Evolutionary conservation across 2,113 vertebrate genomes (phyloP).

Genomic region (Pomatostomus ruficeps): DNA sequence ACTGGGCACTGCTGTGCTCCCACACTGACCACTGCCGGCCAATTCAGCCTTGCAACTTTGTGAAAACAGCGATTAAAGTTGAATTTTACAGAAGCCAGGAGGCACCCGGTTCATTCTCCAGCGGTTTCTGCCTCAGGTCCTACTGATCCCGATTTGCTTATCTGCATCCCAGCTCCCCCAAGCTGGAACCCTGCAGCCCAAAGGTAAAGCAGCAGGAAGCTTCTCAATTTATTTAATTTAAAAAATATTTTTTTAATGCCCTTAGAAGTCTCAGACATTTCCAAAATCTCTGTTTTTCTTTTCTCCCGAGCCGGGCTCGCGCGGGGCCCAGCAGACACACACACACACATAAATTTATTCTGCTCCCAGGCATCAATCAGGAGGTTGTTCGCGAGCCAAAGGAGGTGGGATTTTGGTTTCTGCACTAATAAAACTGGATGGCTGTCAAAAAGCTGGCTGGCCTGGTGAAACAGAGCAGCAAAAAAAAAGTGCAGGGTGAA

Average conservation of each 20-base stretch:
- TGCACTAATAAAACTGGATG: conserved; percentile 21
- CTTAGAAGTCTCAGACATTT: background rate
- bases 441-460: conserved; percentile 17
- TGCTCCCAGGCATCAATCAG: conserved; percentile 21
- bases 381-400: conserved; percentile 24
- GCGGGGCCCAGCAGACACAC: background rate
- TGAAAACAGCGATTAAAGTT: background rate
- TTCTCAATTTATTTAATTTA: background rate
- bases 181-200: background rate
- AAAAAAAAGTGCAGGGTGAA: background rate
- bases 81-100: background rate
- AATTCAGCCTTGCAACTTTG: background rate
- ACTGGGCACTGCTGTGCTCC: background rate
- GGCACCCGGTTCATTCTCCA: background rate
- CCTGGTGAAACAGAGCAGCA: background rate
- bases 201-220: background rate
- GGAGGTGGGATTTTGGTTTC: conserved; percentile 32
- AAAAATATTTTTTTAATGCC: background rate
- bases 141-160: background rate
- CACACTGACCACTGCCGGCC: background rate
- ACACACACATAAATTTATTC: background rate
- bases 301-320: background rate
- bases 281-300: background rate
- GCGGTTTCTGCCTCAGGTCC: background rate
- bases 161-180: background rate